Base-by-base conservation (phyloP, 1,140 invertebrate species). In the Megathymus violae region DNA sequence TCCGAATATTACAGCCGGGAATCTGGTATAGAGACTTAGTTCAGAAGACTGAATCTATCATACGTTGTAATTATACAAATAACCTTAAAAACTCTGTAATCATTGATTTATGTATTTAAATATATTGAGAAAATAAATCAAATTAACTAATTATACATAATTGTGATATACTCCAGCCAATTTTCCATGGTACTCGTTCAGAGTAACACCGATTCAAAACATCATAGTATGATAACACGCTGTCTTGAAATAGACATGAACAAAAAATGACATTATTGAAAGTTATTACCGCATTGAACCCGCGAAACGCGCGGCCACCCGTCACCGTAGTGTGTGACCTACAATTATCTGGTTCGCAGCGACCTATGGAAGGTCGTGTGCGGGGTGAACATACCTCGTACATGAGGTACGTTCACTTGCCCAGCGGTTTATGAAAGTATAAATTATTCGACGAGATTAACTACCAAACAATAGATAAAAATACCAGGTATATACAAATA, bases 351-450 rank as follows among this genome's bases (percentile, higher is more conserved):
- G 69, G 69, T 78, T 68, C 40, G 67, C 62, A 67, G 75, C 58
- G 70, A 72, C 67, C 68, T 74, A 47, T 47, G 41, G 59, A 70
- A 80, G 74, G 78, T 80, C 74, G 74, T 44, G 59, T 46, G 22
- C 44, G 67, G 71, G 79, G 79, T 82, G 69, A 86, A 78, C 70
- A 84, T 62, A 79, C 83, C 47, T 71, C 74, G 74, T 76, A n/a
- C n/a, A n/a, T n/a, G n/a, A 71, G 70, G 74, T 76, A 67, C 70
- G 61, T 71, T 64, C 67, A 62, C 64, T 69, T 44, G 56, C 64
- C 66, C 14, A 50, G 13, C 64, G 17, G 50, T 4, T 11, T 19
- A 27, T 38, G 46, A 38, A 25, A 22, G 14, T 34, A 25, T 40
- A 61, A 9, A 38, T 50, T 11, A 13, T 16, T 34, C 46, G n/a